A percentile compares a stretch with the other conserved stretches of the same genome.
Conservation (phyloP, 1,140 invertebrate species). For the Bombus sylvicola region DNA sequence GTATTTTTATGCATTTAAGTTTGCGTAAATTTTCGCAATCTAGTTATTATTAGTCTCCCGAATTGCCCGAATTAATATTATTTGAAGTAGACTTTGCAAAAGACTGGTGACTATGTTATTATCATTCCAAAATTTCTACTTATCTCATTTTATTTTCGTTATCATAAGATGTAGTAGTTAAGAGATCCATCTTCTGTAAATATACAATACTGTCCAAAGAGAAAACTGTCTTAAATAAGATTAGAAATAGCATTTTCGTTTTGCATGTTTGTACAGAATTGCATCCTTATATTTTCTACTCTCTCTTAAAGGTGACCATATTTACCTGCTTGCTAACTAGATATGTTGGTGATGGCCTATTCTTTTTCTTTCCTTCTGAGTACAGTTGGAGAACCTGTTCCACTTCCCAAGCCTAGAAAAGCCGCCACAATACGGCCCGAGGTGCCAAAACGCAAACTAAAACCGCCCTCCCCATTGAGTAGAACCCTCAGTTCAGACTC, state of each 20-base stretch:
- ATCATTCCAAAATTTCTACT: neutral
- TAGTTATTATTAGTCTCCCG: neutral
- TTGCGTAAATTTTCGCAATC: too few species aligned
- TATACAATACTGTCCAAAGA: neutral
- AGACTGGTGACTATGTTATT: neutral
- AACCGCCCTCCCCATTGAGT: conserved; percentile 21
- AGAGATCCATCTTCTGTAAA: neutral
- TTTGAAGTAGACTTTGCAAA: neutral
- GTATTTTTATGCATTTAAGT: too few species aligned
- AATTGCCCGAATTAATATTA: neutral
- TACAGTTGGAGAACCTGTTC: conserved; percentile 61
- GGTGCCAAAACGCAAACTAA: conserved; percentile 55
- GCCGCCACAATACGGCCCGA: conserved; percentile 19
- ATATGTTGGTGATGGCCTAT: conserved; percentile 39
- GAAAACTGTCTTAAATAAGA: neutral
- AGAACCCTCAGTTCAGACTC: conserved; percentile 19
- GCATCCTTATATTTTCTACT: neutral
- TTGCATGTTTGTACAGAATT: conserved; percentile 1
- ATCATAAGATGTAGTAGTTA: neutral
- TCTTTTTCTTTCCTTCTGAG: conserved; percentile 56
- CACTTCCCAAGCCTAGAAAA: conserved; percentile 73
- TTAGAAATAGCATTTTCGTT: neutral
- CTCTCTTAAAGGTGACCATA: neutral
- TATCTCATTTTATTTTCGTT: neutral
- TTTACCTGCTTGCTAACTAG: conserved; percentile 33